These are phyloP conservation scores for Myrmecobius fasciatus DNA, from an alignment of 2,113 vertebrate genomes.

Conservation along the genomic window DNA sequence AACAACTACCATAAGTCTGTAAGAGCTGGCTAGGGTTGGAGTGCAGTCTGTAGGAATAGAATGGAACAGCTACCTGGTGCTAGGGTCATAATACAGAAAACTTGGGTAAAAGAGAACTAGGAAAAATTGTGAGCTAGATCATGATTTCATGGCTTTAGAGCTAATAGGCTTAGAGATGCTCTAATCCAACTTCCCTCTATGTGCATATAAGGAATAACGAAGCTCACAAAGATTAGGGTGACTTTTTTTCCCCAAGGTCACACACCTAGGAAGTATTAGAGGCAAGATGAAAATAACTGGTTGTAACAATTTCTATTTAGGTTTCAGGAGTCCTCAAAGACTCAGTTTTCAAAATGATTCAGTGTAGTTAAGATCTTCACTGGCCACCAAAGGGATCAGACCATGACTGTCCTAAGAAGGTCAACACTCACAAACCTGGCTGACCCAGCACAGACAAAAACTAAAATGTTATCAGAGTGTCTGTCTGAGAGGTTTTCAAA, in stretches of 20 bases:
- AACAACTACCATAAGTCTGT: not conserved
- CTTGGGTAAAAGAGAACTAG: not conserved
- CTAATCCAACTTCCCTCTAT: not conserved
- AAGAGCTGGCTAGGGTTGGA: not conserved
- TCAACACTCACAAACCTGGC: not conserved
- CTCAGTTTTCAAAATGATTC: too few species aligned
- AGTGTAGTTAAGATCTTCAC: not conserved
- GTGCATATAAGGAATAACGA: too few species aligned
- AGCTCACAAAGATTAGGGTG: too few species aligned
- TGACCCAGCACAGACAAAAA: not conserved
- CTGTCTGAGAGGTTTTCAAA: not conserved
- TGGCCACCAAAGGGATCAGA: not conserved
- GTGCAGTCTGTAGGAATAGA: not conserved
- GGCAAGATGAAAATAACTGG: not conserved
- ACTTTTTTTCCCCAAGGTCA: too few species aligned
- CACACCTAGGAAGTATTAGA: not conserved
- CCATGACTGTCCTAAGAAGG: not conserved
- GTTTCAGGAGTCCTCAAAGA: not conserved
- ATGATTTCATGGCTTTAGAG: not conserved
- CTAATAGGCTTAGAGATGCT: not conserved
- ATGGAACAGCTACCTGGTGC: not conserved
- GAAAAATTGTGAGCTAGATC: not conserved
- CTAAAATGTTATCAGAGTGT: not conserved
- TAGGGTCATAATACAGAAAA: not conserved
- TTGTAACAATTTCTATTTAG: not conserved